Percentiles rank a stretch among this genome's conserved stretches.
phyloP scores from a whole-genome alignment of 2,888 invertebrate species.

The Lathronympha strigana region DNA sequence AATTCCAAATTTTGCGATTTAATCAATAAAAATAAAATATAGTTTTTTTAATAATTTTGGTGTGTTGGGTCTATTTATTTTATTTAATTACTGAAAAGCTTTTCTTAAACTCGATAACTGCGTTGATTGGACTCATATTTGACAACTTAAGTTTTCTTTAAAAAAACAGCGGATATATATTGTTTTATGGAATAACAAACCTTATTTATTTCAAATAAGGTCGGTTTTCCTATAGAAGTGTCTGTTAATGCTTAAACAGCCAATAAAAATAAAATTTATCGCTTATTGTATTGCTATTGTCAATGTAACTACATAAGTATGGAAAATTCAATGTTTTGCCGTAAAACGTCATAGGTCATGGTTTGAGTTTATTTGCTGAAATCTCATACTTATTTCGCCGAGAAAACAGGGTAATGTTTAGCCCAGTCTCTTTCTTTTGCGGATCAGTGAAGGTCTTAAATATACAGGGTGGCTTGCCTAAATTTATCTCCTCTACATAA shows the following conservation, averaged over 20 bases:
- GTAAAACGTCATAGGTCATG: not conserved
- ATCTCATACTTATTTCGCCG: no score
- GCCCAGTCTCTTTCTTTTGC: no score
- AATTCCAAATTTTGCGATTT: no score
- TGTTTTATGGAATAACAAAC: not conserved
- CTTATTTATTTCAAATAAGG: not conserved
- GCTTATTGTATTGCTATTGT: not conserved
- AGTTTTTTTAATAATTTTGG: not conserved
- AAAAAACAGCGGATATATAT: no score
- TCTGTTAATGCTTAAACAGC: constrained; percentile 2
- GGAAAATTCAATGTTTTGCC: not conserved
- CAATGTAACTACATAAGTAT: not conserved
- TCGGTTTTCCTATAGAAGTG: not conserved
- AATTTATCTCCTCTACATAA: no score
- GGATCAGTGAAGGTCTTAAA: no score
- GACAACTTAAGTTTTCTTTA: no score
- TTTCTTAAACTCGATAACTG: not conserved
- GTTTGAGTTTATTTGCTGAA: no score
- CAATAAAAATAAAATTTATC: not conserved
- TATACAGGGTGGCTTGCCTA: no score
- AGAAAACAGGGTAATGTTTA: no score
- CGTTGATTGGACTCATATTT: not conserved
- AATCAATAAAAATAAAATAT: no score
- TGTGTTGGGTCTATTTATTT: not conserved
- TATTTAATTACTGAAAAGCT: not conserved